A percentile compares a stretch with the other conserved stretches of the same genome.
Evolutionary conservation across 2,888 invertebrate genomes (phyloP).

Genomic region (Tyria jacobaeae): DNA sequence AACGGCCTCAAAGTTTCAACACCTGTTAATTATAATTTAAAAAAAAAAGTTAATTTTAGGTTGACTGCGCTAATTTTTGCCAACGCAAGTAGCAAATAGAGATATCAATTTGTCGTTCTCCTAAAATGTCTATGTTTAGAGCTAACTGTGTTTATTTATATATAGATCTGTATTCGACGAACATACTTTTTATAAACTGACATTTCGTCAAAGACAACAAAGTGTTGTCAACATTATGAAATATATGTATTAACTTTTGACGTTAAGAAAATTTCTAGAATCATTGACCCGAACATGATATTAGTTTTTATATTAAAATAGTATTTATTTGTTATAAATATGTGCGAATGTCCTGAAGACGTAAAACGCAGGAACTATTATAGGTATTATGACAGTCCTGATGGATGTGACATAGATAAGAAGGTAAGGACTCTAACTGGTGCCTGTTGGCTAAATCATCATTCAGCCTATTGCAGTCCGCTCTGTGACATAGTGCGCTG

Average conservation of each 20-base stretch:
- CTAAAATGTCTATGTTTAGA: too few relatives aligned
- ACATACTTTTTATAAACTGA: not conserved
- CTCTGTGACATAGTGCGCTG: too few relatives aligned
- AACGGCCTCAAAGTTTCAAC: slow-evolving; percentile 69
- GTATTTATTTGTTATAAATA: not conserved
- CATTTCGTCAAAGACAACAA: not conserved
- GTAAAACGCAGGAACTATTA: slow-evolving; percentile 59
- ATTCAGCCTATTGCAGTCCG: too few relatives aligned
- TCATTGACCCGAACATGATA: not conserved
- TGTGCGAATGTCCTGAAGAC: slow-evolving; percentile 6
- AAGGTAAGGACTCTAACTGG: slow-evolving; percentile 69
- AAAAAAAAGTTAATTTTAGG: too few relatives aligned
- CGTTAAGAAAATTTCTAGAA: not conserved
- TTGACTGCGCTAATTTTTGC: too few relatives aligned
- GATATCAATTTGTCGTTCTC: too few relatives aligned
- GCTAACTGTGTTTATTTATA: too few relatives aligned
- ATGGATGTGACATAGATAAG: slow-evolving; percentile 69
- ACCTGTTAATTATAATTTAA: too few relatives aligned
- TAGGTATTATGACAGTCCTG: slow-evolving; percentile 75
- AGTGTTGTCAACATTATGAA: not conserved
- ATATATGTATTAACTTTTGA: not conserved
- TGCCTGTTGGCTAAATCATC: too few relatives aligned
- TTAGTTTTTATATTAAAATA: not conserved
- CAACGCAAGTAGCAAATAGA: too few relatives aligned
- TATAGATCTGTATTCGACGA: too few relatives aligned